phyloP scores from a whole-genome alignment of 2,797 vertebrate genomes.

The Mus minutoides region DNA sequence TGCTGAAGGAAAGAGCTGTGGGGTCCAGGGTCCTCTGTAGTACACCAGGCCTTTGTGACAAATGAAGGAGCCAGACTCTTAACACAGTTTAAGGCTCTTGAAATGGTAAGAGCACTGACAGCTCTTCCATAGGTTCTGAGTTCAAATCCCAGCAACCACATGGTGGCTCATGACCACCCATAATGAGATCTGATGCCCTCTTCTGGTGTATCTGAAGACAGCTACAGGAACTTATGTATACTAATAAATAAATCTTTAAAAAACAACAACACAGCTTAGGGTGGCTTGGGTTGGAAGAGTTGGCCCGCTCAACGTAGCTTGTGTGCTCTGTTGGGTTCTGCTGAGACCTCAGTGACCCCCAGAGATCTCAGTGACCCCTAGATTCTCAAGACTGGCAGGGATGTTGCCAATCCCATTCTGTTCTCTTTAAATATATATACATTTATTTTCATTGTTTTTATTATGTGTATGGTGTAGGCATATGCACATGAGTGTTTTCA shows the following conservation, averaged over 20 bases:
- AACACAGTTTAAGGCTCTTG: not conserved
- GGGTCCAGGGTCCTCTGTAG: not conserved
- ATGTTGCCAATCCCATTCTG: fast-evolving
- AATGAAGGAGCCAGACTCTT: not conserved
- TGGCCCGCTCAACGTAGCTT: fast-evolving
- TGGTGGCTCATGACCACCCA: too few relatives aligned
- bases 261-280: not conserved
- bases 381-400: not conserved
- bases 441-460: not conserved
- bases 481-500: too few relatives aligned
- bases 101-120: too few relatives aligned
- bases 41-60: fast-evolving
- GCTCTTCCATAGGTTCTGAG: too few relatives aligned
- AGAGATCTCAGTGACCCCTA: not conserved
- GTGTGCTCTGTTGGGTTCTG: fast-evolving
- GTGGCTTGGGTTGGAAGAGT: not conserved
- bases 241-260: too few relatives aligned
- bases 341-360: not conserved
- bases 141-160: too few relatives aligned
- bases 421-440: fast-evolving
- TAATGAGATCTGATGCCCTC: too few relatives aligned
- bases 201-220: too few relatives aligned
- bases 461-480: not conserved
- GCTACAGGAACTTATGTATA: too few relatives aligned
- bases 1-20: not conserved